A percentile compares a stretch with the other conserved stretches of the same genome.
These are phyloP conservation scores for rat (Rattus norvegicus) DNA, from an alignment of 2,113 vertebrate genomes.

Conservation along the genomic window GRCr8 NC_086023.1:64134501-64135000, in stretches of 20 bases:
- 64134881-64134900: not conserved
- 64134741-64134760: not conserved
- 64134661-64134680: not conserved
- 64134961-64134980: not conserved
- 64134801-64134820: not conserved
- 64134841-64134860: not conserved
- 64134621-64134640: not conserved
- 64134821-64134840: not conserved
- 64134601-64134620: not conserved
- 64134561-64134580: conserved; percentile 26
- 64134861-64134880: not conserved
- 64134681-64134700: not conserved
- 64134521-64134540: not conserved
- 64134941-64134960: not conserved
- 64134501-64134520: conserved; percentile 16
- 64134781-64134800: not conserved
- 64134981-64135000: not conserved
- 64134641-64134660: not conserved
- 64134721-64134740: not conserved
- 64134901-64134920: not conserved
- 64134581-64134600: not conserved
- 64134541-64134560: not conserved
- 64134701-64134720: not conserved
- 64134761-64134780: not conserved
- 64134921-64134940: not conserved